phyloP scores from a whole-genome alignment of 2,888 invertebrate species.

The Plebejus melissa region DNA sequence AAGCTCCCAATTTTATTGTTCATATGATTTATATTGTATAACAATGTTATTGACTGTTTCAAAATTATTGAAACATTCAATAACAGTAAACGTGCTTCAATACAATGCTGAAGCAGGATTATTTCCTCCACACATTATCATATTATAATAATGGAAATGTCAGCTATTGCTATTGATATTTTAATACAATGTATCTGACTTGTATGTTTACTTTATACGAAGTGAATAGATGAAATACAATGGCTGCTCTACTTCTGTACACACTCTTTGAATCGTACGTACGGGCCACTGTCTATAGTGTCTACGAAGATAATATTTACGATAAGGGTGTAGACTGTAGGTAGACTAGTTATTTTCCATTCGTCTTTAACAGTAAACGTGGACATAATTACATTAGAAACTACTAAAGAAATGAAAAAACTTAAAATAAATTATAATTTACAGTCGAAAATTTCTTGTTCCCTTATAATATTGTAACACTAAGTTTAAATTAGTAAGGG shows the following conservation, averaged over 20 bases:
- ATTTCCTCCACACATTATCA: slow-evolving; percentile 14
- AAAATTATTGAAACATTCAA: no score
- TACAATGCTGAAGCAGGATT: neutral
- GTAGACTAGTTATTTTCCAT: no score
- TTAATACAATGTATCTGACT: slow-evolving; percentile 18
- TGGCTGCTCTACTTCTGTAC: slow-evolving; percentile 18
- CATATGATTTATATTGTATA: no score
- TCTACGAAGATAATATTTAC: neutral
- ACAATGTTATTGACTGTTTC: no score
- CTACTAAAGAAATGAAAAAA: no score
- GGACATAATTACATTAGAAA: no score
- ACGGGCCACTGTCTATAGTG: neutral
- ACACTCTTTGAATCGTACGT: slow-evolving; percentile 10
- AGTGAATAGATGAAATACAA: slow-evolving; percentile 3
- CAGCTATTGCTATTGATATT: slow-evolving; percentile 18
- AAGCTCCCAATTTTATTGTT: no score
- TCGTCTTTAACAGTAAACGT: no score
- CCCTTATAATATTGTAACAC: no score
- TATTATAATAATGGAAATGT: slow-evolving; percentile 21
- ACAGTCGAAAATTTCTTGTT: no score
- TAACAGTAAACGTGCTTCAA: neutral
- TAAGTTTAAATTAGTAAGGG: no score
- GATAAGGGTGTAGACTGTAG: neutral
- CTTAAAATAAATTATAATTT: no score
- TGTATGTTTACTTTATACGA: neutral